Conservation (phyloP, 2,888 invertebrate genomes). For the Laspeyria flexula region DNA sequence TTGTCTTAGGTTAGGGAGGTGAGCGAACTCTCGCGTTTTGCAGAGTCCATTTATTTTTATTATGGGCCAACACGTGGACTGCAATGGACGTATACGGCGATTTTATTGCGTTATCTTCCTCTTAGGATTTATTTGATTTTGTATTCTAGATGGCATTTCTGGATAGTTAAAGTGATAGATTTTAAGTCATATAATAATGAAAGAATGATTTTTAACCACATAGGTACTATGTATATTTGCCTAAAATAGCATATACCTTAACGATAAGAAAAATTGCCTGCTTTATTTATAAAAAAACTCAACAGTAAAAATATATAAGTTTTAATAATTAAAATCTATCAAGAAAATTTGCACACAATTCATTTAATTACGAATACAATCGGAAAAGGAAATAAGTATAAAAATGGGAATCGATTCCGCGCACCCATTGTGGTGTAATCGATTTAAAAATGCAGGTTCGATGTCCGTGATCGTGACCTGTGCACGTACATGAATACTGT, state of each 20-base stretch:
- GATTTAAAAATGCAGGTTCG: conserved; percentile 81
- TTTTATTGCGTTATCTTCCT: conserved; percentile 78
- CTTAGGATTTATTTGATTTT: conserved; percentile 51
- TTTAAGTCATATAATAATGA: no score
- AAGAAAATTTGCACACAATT: conserved; percentile 61
- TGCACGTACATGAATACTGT: conserved; percentile 76
- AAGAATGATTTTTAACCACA: no score
- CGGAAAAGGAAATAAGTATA: conserved; percentile 60
- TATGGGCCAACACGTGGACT: conserved; percentile 79
- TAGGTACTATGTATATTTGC: no score
- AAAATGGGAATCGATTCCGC: conserved; percentile 64
- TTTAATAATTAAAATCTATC: conserved; percentile 24
- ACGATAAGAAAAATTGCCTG: no score
- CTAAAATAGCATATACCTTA: no score
- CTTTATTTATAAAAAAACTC: background rate
- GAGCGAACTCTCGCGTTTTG: conserved; percentile 80
- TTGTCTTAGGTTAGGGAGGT: conserved; percentile 86
- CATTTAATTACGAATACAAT: conserved; percentile 59
- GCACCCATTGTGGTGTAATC: conserved; percentile 68
- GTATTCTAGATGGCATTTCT: conserved; percentile 1
- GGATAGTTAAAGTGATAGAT: no score
- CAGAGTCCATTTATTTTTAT: conserved; percentile 85
- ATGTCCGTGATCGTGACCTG: conserved; percentile 83
- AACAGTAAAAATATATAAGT: background rate
- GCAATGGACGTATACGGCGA: conserved; percentile 60